These are phyloP conservation scores for Lithodes maja DNA, from an alignment of 2,888 invertebrate species.

Conservation along the genomic window DNA sequence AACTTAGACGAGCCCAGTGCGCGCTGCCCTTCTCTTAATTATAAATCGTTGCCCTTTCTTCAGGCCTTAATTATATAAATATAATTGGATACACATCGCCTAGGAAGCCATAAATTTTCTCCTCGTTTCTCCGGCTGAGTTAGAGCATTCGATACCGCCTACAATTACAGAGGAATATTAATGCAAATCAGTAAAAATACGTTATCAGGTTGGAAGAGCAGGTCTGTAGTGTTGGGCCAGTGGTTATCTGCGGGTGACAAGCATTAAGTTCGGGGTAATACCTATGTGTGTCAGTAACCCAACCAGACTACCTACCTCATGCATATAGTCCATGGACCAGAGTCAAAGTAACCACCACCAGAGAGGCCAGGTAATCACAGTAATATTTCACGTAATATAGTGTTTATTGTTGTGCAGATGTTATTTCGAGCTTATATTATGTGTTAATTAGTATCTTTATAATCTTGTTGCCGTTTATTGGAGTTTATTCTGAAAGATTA, in stretches of 20 bases:
- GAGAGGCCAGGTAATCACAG: too few species aligned
- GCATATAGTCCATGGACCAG: too few species aligned
- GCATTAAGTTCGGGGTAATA: slow-evolving; percentile 38
- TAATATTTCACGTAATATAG: too few species aligned
- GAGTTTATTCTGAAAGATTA: too few species aligned
- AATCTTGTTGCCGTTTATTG: too few species aligned
- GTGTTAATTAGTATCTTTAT: too few species aligned
- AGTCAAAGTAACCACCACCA: too few species aligned
- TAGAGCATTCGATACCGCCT: slow-evolving; percentile 36
- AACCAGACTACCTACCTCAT: too few species aligned
- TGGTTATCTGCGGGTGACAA: slow-evolving; percentile 42
- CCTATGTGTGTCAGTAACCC: background rate
- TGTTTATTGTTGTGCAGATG: too few species aligned
- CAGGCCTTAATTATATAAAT: slow-evolving; percentile 57
- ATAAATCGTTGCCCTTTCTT: slow-evolving; percentile 37
- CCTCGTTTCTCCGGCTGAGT: slow-evolving; percentile 48
- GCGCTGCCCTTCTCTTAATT: background rate
- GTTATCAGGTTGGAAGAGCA: slow-evolving; percentile 7
- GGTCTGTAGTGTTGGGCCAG: background rate
- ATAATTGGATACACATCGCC: slow-evolving; percentile 62
- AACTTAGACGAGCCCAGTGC: background rate
- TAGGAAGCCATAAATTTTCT: slow-evolving; percentile 53
- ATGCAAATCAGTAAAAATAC: slow-evolving; percentile 42
- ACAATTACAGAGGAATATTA: slow-evolving; percentile 48
- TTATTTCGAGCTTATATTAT: too few species aligned